Percentiles rank a stretch among this genome's conserved stretches.
Conservation (phyloP, 1,140 invertebrate genomes). For the Sminthurinus signatus region DNA sequence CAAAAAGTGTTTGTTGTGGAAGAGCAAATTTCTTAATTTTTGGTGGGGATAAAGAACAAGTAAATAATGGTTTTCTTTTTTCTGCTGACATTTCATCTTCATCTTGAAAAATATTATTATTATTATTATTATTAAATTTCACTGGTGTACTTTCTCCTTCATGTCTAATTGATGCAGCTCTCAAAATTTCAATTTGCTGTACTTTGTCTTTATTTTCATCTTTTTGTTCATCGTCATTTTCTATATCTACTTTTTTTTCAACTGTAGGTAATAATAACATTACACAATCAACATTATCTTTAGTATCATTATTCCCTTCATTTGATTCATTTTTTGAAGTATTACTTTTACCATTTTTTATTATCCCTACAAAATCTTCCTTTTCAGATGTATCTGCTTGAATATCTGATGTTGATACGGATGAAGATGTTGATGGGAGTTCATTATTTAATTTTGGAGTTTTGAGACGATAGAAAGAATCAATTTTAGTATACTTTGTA, state of each 20-base stretch:
- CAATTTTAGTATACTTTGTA: constrained; percentile 19
- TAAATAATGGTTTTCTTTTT: constrained; percentile 12
- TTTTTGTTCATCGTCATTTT: not conserved
- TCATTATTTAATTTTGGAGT: too few species aligned
- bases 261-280: too few species aligned
- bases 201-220: not conserved
- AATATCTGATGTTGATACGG: too few species aligned
- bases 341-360: too few species aligned
- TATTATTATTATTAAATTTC: not conserved
- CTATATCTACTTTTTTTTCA: not conserved
- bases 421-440: too few species aligned
- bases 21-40: not conserved
- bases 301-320: not conserved
- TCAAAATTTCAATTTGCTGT: not conserved
- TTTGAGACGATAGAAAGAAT: constrained; percentile 24
- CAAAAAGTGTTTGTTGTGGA: not conserved
- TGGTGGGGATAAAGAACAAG: not conserved
- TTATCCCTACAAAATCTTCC: too few species aligned
- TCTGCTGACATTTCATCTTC: not conserved
- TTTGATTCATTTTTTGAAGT: not conserved
- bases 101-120: not conserved
- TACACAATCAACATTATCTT: too few species aligned
- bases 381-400: too few species aligned
- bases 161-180: not conserved
- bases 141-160: not conserved